A percentile compares a stretch with the other conserved stretches of the same genome.
Conservation (phyloP, 2,113 vertebrate species). For the Zeus faber region DNA sequence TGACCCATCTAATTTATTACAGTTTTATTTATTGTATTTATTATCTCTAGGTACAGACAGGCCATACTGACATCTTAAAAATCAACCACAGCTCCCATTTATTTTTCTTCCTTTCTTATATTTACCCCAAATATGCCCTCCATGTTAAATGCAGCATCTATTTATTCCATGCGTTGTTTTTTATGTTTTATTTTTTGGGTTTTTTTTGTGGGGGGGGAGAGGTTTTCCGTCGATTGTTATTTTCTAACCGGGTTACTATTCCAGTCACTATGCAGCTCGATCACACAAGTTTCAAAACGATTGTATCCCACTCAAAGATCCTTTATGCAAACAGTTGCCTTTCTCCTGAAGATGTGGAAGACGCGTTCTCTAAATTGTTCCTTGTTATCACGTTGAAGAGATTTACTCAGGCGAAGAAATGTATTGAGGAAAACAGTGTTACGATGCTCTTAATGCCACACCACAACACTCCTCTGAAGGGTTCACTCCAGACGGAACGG, state of each 20-base stretch:
- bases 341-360: slow-evolving; percentile 66
- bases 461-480: slow-evolving; percentile 69
- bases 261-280: slow-evolving; percentile 73
- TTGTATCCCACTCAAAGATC: slow-evolving; percentile 67
- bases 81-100: slow-evolving; percentile 45
- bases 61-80: slow-evolving; percentile 52
- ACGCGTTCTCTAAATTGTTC: slow-evolving; percentile 61
- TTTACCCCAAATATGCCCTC: slow-evolving; percentile 51
- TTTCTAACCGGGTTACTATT: slow-evolving; percentile 61
- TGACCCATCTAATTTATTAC: slow-evolving; percentile 76
- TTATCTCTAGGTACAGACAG: slow-evolving; percentile 71
- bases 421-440: slow-evolving; percentile 73
- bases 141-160: slow-evolving; percentile 62
- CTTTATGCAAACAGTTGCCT: slow-evolving; percentile 75
- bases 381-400: slow-evolving; percentile 58
- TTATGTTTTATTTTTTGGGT: slow-evolving; percentile 28
- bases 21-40: slow-evolving; percentile 79
- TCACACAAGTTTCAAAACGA: slow-evolving; percentile 67
- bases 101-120: too few relatives aligned
- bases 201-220: too few relatives aligned
- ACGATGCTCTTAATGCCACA: slow-evolving; percentile 63
- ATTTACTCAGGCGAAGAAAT: slow-evolving; percentile 73
- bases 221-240: too few relatives aligned
- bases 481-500: slow-evolving; percentile 73
- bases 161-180: slow-evolving; percentile 52